Percentiles rank a stretch among this genome's conserved stretches.
phyloP scores from a whole-genome alignment of 2,888 invertebrate genomes.

The Selenia dentaria region DNA sequence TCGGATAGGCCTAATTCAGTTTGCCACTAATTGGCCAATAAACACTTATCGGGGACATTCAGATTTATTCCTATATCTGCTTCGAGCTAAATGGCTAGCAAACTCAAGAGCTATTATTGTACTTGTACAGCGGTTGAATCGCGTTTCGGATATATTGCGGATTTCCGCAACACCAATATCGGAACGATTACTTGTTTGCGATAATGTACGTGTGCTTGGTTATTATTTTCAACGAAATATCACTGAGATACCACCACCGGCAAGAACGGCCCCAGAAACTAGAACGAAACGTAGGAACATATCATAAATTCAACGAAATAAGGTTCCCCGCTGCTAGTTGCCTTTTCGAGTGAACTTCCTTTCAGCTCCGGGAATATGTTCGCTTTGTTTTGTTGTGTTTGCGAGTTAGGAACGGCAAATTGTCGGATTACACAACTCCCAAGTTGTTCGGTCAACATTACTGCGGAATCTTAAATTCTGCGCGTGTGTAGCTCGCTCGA shows the following conservation, averaged over 20 bases:
- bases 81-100: conserved; percentile 58
- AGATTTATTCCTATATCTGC: conserved; percentile 54
- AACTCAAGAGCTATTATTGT: conserved; percentile 32
- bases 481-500: conserved; percentile 39
- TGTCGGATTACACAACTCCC: conserved; percentile 79
- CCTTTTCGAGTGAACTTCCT: conserved; percentile 79
- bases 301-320: conserved; percentile 79
- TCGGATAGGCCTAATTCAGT: conserved; percentile 63
- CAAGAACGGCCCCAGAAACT: conserved; percentile 68
- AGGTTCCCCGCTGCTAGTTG: conserved; percentile 76
- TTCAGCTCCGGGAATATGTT: conserved; percentile 75
- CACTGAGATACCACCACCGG: conserved; percentile 49
- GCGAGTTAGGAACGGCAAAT: conserved; percentile 78
- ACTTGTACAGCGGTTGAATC: conserved; percentile 1
- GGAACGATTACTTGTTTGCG: conserved; percentile 1
- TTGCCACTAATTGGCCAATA: conserved; percentile 70
- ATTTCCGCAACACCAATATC: conserved; percentile 13
- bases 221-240: conserved; percentile 70
- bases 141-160: conserved; percentile 8
- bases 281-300: conserved; percentile 63
- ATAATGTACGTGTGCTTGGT: conserved; percentile 41
- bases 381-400: conserved; percentile 80
- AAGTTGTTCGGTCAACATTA: conserved; percentile 77
- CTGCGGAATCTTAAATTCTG: conserved; percentile 60
- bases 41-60: conserved; percentile 72